Evolutionary conservation across 1,140 invertebrate species (phyloP), one percentile per base, ranked within the genome.

Genomic region (Ceratina japonica): DNA sequence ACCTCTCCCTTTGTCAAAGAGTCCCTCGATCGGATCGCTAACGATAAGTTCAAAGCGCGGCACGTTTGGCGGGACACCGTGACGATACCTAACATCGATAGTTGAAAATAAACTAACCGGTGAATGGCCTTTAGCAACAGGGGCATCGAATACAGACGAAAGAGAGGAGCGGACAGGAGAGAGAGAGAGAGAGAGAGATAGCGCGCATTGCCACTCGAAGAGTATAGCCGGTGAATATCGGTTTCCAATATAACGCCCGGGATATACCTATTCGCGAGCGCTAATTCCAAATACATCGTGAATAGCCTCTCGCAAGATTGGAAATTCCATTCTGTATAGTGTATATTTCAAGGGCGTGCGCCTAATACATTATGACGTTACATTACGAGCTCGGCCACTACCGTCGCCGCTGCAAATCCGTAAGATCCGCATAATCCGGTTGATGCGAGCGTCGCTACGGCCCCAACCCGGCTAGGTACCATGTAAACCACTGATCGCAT

Each of bases 221-320:
- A 83, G 61, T 63, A 37, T 8, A 70, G 66, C 22, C 74, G 79
- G 59, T 75, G 79, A 82, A 79, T 85, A 85, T 85, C 84, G 84
- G 72, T 84, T 85, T 85, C 84, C 84, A 68, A 85, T 85, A 85
- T 79, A 84, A 81, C 71, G 37, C 64, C 54, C 66, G 54, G 52
- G 54, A 76, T 77, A 74, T 44, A 44, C 37, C 37, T 85, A 84
- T 84, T 78, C 71, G 62, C 52, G 13, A 16, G 49, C 71, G 79
- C 62, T 85, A 85, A 85, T 85, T 82, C 75, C 71, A 79, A 84
- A 61, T 82, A 44, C 37, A 85, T 82, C 71, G 56, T 69, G 69
- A 62, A 82, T 75, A 71, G 22, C 3, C 18, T n/a, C 37, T 56
- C 56, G 61, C 37, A 79, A 82, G 71, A 82, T 75, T 85, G 62